Evolutionary conservation across 2,113 vertebrate species (phyloP), one percentile per base, ranked within the genome.

Genomic region (Cygnus buccinator): DNA sequence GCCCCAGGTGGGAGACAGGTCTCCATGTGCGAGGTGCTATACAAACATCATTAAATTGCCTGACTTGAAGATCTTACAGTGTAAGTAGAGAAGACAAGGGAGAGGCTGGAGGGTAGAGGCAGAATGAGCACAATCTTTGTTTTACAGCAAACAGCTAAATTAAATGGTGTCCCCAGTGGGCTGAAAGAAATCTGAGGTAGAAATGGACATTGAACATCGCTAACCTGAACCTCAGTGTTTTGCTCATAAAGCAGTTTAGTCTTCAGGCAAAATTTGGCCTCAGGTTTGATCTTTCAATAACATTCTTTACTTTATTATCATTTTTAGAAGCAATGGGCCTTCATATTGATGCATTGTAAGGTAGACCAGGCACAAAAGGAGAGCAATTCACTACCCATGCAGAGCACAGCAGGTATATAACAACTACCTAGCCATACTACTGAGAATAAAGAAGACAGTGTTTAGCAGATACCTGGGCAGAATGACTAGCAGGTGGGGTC

Each of bases 131-230:
- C 94, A 84, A 71, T 94, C 88, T 96, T 90, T 96, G 94, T 93
- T 95, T 96, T 95, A 93, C 90, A 96, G 94, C 94, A 93, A 97
- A 94, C 94, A 90, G 83, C 96, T 97, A 97, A 97, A 97, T 97
- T 97, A 97, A 97, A 97, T 90, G 94, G 75, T 93, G 86, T 97
- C 96, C 96, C 96, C 94, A 84, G 95, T 89, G 96, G 95, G 94
- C 91, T 95, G 89, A 95, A 96, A 95, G 91, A 94, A 96, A 93
- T 92, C 93, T 87, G 83, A 91, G 39, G 72, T 84, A 95, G 75
- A 95, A 96, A 95, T 95, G 96, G 93, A 93, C 94, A 96, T 92
- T 93, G 83, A 94, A 92, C 90, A 95, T 95, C 79, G 95, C 95
- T 95, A 94, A 94, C 84, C 89, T 62, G 81, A 93, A 94, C 65